Evolutionary conservation across 2,113 vertebrate species (phyloP), one percentile per base, ranked within the genome.

Genomic region (Mastomys natalensis): DNA sequence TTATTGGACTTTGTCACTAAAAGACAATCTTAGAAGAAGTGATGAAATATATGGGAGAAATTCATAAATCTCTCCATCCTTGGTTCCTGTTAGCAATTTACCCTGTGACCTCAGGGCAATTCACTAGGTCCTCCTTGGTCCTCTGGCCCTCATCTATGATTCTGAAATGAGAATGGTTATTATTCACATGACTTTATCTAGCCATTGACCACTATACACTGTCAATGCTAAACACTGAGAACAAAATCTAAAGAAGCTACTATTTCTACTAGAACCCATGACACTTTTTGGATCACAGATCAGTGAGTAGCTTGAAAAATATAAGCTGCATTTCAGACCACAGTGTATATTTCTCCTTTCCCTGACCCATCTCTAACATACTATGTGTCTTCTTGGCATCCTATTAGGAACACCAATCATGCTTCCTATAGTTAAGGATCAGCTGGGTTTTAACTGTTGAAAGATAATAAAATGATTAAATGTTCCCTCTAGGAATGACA

Each of bases 401-500:
- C 9, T 91, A 97, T 96, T 96, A 78, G 76, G 95, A 94, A 53
- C 90, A 97, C 73, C 97, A 97, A 97, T 98, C 89, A 74, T 84
- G 70, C 62, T 97, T 91, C 68, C 92, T 91, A 91, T 76, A 97
- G 60, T 73, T 76, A 98, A 97, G 51, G 78, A 98, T 98, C 0
- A 0, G 98, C 89, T 74, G 51, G 87, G 55, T 97, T 96, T 98
- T 92, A 97, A 98, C 96, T 76, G 62, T 81, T 97, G 95, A 96
- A 95, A 97, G 89, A 98, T 96, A 97, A 97, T 96, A 97, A 97
- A 98, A 97, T 97, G 97, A 97, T 97, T 98, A 98, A 97, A 97
- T 37, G 11, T 96, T 93, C 48, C 84, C 85, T 95, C 78, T 90
- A 95, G 81, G 93, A 95, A 94, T 97, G 85, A 97, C 91, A 97